Base-by-base conservation (phyloP, 2,888 invertebrate genomes). In the Drosophila anomalata region DNA sequence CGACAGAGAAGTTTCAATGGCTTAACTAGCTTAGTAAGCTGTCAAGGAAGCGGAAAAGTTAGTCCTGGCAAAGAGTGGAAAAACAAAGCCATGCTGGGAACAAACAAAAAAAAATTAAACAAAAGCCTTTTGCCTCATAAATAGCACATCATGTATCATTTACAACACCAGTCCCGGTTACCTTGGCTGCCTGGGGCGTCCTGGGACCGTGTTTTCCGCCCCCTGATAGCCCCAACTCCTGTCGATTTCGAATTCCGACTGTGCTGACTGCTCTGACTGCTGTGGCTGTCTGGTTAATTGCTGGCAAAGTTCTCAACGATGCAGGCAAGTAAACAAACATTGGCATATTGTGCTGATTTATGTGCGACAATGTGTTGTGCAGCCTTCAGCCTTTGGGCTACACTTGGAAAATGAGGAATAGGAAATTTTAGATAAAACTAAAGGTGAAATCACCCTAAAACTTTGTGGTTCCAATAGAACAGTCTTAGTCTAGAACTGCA, bases 131-230 rank as follows among this genome's bases (percentile, higher is more conserved):
- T 44, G 44, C 14, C 79, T 90, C 89, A 90, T 89, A 90, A 90
- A 90, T 90, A 87, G 87, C 89, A 89, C 87, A 81, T 87, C 90
- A 88, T 90, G 90, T 91, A 90, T 91, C 90, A 89, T 89, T 90
- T 79, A 83, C 85, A 78, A 76, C 57, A 50, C 59, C 76, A 65
- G 59, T 50, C 68, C 58, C 17, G 33, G 47, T 48, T 39, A 48
- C 46, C 56, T 50, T 24, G 47, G 63, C 33, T 53, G 59, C 68
- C 60, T 36, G 42, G 24, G 68, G 69, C 51, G 36, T 20, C 42
- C 44, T 54, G 62, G 62, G 70, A 55, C 62, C 55, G n/a, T 11
- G 55, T 42, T 66, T 65, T 26, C 48, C 24, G 52, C 26, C 39
- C 20, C 46, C 46, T 36, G 39, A 9, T 36, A 20, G 14, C 31